A percentile compares a stretch with the other conserved stretches of the same genome.
Evolutionary conservation across 1,140 invertebrate genomes (phyloP).

Genomic region (Teleopsis dalmanni): DNA sequence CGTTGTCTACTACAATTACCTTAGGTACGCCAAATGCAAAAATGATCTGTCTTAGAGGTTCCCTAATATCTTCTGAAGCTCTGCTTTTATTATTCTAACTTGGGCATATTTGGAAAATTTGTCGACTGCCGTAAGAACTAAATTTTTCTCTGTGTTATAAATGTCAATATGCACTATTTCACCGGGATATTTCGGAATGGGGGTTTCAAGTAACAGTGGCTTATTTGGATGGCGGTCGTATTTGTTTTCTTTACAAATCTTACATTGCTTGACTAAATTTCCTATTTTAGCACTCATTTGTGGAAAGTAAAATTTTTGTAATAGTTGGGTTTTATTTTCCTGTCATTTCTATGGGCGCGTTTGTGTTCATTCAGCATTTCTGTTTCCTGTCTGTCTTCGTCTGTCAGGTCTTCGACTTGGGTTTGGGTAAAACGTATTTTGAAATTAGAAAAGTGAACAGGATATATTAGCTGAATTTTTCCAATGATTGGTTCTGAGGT

Average conservation of each 20-base stretch:
- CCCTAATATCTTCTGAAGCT: slow-evolving; percentile 12
- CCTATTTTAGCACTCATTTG: slow-evolving; percentile 12
- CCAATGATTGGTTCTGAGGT: slow-evolving; percentile 12
- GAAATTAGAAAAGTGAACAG: slow-evolving; percentile 10
- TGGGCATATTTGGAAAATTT: slow-evolving; percentile 18
- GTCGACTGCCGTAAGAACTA: slow-evolving; percentile 12
- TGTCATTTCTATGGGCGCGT: slow-evolving; percentile 13
- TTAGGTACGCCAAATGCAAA: slow-evolving; percentile 4
- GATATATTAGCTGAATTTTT: slow-evolving; percentile 14
- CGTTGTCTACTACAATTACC: slow-evolving; percentile 12
- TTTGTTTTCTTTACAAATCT: slow-evolving; percentile 15
- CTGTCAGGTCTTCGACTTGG: slow-evolving; percentile 12
- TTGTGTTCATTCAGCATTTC: slow-evolving; percentile 12
- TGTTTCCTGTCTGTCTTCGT: slow-evolving; percentile 7
- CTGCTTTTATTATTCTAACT: slow-evolving; percentile 11
- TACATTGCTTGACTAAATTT: slow-evolving; percentile 10
- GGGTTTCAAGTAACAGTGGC: slow-evolving; percentile 10
- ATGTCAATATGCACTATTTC: slow-evolving; percentile 18
- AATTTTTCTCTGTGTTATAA: slow-evolving; percentile 3
- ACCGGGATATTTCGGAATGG: slow-evolving; percentile 14
- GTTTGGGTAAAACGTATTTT: slow-evolving; percentile 11
- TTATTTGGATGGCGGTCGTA: background rate
- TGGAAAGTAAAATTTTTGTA: slow-evolving; percentile 17
- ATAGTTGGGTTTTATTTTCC: slow-evolving; percentile 16
- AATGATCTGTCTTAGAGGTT: slow-evolving; percentile 1